phyloP scores from a whole-genome alignment of 2,797 vertebrate genomes.

The Sebastes reedi region DNA sequence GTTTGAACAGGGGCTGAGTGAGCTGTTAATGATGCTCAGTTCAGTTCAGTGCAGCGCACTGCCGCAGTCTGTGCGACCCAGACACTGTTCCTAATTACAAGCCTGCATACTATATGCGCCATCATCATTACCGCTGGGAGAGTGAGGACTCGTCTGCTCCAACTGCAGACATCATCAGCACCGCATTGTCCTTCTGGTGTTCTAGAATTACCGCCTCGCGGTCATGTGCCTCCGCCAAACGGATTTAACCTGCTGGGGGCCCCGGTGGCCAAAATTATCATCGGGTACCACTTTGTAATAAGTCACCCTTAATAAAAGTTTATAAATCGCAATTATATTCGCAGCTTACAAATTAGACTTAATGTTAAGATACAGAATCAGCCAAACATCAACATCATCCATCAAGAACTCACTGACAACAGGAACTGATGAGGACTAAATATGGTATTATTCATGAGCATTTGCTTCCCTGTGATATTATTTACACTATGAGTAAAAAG shows the following conservation, averaged over 20 bases:
- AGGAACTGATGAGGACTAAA: conserved; percentile 22
- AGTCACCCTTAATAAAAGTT: not conserved
- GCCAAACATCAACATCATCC: not conserved
- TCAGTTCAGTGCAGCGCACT: conserved; percentile 12
- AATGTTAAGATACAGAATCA: not conserved
- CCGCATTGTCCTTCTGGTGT: no score
- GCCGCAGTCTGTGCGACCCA: conserved; percentile 32
- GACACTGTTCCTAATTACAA: conserved; percentile 67
- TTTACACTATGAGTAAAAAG: conserved; percentile 22
- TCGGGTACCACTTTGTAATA: not conserved
- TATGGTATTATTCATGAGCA: conserved; percentile 45
- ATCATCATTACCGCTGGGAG: conserved; percentile 45
- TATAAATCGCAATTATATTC: not conserved
- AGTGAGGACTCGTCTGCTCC: conserved; percentile 21
- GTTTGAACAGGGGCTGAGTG: conserved; percentile 44
- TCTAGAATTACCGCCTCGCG: no score
- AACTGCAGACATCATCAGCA: conserved; percentile 21
- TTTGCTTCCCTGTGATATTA: conserved; percentile 18
- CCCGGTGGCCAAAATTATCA: not conserved
- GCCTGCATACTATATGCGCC: conserved; percentile 27
- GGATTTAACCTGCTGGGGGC: not conserved
- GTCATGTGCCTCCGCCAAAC: no score
- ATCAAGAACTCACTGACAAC: conserved; percentile 13
- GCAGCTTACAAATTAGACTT: not conserved
- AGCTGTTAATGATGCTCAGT: conserved; percentile 67